phyloP scores from a whole-genome alignment of 1,140 invertebrate species.

The Drosophila ohnishii region DNA sequence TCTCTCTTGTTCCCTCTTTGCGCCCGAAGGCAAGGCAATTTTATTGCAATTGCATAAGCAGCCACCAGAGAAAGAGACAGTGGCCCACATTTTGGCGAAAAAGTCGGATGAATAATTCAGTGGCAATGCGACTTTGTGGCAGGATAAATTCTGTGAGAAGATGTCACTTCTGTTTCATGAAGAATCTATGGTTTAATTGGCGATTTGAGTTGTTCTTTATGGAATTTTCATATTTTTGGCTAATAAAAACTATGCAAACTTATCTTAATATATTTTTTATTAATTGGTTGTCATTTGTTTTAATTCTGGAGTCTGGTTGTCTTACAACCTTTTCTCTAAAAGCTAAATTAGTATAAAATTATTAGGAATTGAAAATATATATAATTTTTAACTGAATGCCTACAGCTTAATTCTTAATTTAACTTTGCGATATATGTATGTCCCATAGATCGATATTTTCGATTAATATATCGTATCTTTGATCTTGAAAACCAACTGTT shows the following conservation, averaged over 20 bases:
- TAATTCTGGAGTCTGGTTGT: too few species aligned
- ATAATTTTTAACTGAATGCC: not conserved
- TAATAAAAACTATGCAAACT: not conserved
- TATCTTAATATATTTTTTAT: not conserved
- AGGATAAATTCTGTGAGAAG: too few species aligned
- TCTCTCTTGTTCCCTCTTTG: conserved; percentile 21
- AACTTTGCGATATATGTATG: too few species aligned
- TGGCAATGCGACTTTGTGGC: conserved; percentile 2
- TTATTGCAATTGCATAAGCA: conserved; percentile 43
- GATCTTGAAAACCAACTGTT: too few species aligned
- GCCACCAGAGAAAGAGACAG: conserved; percentile 7
- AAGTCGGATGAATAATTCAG: conserved; percentile 7
- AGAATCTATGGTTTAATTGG: not conserved
- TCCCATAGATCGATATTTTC: too few species aligned
- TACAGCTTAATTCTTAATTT: too few species aligned
- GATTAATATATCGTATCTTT: too few species aligned
- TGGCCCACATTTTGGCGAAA: conserved; percentile 12
- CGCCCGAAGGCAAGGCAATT: conserved; percentile 7
- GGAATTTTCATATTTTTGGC: not conserved
- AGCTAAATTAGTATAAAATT: too few species aligned
- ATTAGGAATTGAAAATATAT: too few species aligned
- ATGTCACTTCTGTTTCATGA: not conserved
- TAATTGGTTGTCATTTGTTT: not conserved
- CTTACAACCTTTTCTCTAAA: too few species aligned
- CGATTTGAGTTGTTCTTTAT: too few species aligned